A percentile compares a stretch with the other conserved stretches of the same genome.
These are phyloP conservation scores for Oscheius sp. DNA, from an alignment of 2,888 invertebrate genomes.

Conservation along the genomic window DNA sequence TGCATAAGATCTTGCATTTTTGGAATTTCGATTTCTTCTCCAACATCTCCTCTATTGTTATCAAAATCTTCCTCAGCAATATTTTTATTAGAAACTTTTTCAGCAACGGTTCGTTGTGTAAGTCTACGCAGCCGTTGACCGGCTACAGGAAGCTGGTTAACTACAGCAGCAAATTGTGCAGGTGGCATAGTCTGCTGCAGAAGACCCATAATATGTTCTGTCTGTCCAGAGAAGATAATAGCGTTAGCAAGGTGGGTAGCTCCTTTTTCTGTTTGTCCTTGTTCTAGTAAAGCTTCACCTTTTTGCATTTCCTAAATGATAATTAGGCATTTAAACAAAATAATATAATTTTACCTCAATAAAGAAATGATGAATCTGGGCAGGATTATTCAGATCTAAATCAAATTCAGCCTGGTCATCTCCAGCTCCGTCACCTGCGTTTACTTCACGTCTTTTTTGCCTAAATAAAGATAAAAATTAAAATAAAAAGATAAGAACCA, in stretches of 20 bases:
- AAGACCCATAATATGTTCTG: constrained; percentile 86
- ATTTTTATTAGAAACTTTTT: background rate
- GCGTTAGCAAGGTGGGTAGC: constrained; percentile 96
- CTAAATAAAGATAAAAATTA: background rate
- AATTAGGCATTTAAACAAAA: too few species aligned
- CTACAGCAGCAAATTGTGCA: background rate
- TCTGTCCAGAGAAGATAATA: constrained; percentile 94
- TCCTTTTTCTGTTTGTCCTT: constrained; percentile 80
- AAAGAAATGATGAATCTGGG: constrained; percentile 4
- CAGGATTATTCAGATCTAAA: constrained; percentile 7
- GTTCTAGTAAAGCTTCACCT: constrained; percentile 88
- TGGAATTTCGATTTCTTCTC: too few species aligned
- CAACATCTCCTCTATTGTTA: background rate
- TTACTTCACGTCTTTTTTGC: too few species aligned
- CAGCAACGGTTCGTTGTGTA: background rate
- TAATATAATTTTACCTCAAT: constrained; percentile 4
- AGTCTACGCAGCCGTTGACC: background rate
- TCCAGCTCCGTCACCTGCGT: background rate
- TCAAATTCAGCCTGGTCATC: background rate
- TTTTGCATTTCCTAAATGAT: constrained; percentile 84
- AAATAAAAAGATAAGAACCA: constrained; percentile 79
- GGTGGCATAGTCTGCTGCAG: constrained; percentile 81
- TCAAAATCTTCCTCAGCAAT: background rate
- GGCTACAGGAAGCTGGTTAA: background rate
- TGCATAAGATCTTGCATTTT: too few species aligned